Percentiles rank a stretch among this genome's conserved stretches.
Conservation (phyloP, 2,888 invertebrate species). For the Archaeoteleia sp. region DNA sequence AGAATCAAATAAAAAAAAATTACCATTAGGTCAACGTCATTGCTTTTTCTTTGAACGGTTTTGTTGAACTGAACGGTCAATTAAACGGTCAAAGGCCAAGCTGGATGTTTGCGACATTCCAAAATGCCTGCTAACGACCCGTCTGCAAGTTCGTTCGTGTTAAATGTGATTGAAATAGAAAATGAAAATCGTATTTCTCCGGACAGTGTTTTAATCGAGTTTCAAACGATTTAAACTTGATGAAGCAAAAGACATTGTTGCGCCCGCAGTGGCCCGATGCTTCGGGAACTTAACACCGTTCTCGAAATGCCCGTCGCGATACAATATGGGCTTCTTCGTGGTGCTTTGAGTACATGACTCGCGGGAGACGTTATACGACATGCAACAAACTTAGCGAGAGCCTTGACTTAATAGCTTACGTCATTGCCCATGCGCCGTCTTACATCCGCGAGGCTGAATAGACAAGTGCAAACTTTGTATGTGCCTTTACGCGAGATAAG, state of each 20-base stretch:
- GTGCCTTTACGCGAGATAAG: slow-evolving; percentile 46
- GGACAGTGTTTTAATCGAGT: slow-evolving; percentile 35
- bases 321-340: slow-evolving; percentile 43
- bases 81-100: slow-evolving; percentile 26
- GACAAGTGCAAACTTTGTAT: slow-evolving; percentile 49
- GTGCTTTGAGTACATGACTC: slow-evolving; percentile 45
- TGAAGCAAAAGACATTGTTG: slow-evolving; percentile 38
- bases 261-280: slow-evolving; percentile 36
- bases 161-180: slow-evolving; percentile 42
- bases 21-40: too few relatives aligned
- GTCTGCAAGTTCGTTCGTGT: slow-evolving; percentile 11
- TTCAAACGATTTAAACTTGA: slow-evolving; percentile 40
- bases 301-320: slow-evolving; percentile 41
- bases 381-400: slow-evolving; percentile 41
- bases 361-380: slow-evolving; percentile 34
- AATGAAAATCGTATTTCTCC: slow-evolving; percentile 40
- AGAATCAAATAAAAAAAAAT: too few relatives aligned
- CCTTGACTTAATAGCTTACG: slow-evolving; percentile 35
- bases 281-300: slow-evolving; percentile 36
- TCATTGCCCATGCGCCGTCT: slow-evolving; percentile 33
- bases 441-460: slow-evolving; percentile 41
- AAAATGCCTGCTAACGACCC: slow-evolving; percentile 17
- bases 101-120: slow-evolving; percentile 20
- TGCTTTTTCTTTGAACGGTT: too few relatives aligned
- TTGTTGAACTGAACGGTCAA: slow-evolving; percentile 17